Evolutionary conservation across 2,113 vertebrate species (phyloP).

Genomic region (Solea solea): DNA sequence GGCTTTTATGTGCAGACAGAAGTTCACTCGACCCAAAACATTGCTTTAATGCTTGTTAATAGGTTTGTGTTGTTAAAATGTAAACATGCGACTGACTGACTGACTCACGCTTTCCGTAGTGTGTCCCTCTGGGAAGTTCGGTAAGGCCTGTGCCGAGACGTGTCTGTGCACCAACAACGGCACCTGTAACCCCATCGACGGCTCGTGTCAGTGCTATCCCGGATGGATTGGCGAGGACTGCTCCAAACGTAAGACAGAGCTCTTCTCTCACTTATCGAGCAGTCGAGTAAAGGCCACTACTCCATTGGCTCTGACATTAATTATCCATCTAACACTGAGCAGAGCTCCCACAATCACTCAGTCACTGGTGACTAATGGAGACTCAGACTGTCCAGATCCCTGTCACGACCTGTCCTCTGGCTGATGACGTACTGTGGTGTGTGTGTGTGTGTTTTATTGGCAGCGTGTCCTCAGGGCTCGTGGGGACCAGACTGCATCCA

Average conservation of each 20-base stretch:
- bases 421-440: not conserved
- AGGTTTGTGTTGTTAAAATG: too few relatives aligned
- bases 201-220: constrained; percentile 91
- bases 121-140: constrained; percentile 89
- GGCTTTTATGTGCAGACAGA: too few relatives aligned
- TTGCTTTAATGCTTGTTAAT: too few relatives aligned
- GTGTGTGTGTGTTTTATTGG: not conserved
- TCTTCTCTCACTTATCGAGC: not conserved
- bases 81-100: too few relatives aligned
- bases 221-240: constrained; percentile 93
- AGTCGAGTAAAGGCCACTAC: not conserved
- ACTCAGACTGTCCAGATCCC: not conserved
- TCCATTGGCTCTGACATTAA: not conserved
- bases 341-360: constrained; percentile 2
- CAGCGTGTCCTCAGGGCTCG: constrained; percentile 88
- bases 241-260: constrained; percentile 84
- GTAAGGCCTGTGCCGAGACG: constrained; percentile 85
- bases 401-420: not conserved
- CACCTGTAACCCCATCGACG: constrained; percentile 91
- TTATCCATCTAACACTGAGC: constrained; percentile 3
- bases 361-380: constrained; percentile 26
- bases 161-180: constrained; percentile 92
- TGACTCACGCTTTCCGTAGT: constrained; percentile 70
- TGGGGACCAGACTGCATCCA: constrained; percentile 95
- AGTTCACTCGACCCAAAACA: too few relatives aligned